Evolutionary conservation across 2,888 invertebrate species (phyloP).

Genomic region (Plebejus anna): DNA sequence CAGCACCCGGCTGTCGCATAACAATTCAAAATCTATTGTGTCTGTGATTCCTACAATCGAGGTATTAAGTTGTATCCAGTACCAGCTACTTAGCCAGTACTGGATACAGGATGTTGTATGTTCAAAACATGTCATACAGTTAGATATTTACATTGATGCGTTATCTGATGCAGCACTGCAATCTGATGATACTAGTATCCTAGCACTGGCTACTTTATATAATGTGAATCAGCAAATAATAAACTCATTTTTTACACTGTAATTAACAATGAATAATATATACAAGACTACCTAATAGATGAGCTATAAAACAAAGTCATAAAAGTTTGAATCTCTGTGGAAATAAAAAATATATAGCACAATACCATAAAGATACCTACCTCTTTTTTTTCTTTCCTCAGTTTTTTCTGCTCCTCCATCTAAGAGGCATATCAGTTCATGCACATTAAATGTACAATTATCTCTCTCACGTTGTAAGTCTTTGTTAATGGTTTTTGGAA

Average conservation of each 20-base stretch:
- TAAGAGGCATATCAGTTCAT: constrained; percentile 87
- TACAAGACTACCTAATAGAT: neutral
- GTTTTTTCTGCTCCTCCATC: constrained; percentile 89
- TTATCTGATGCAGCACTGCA: no score
- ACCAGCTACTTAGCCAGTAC: no score
- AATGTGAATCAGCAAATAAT: no score
- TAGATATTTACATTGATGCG: no score
- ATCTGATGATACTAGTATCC: no score
- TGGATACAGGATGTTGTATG: no score
- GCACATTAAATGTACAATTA: constrained; percentile 85
- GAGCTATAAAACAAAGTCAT: neutral
- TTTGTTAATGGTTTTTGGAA: constrained; percentile 73
- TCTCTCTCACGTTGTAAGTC: constrained; percentile 87
- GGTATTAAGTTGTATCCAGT: no score
- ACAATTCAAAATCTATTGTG: no score
- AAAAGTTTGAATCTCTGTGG: neutral
- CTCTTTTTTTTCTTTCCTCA: constrained; percentile 79
- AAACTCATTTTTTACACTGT: neutral
- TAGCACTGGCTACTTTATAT: no score
- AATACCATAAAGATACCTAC: constrained; percentile 43
- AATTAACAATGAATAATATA: neutral
- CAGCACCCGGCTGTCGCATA: no score
- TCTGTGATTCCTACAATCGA: no score
- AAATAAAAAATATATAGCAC: neutral
- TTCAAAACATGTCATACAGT: no score